These are phyloP conservation scores for Tenualosa thibaudeaui DNA, from an alignment of 2,797 vertebrate genomes.

Conservation along the genomic window DNA sequence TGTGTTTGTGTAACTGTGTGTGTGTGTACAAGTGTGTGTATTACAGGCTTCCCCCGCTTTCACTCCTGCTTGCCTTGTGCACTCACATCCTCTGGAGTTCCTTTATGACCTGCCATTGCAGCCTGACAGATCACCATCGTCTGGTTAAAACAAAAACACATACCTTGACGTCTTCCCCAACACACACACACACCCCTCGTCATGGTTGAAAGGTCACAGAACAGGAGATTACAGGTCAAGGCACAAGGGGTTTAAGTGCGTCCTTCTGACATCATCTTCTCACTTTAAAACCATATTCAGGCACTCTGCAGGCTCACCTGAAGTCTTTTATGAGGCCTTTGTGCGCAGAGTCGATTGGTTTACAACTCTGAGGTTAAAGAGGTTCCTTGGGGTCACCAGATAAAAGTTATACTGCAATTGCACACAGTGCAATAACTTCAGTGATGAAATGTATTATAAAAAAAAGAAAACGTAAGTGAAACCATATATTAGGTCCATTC, in stretches of 20 bases:
- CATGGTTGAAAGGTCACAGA: background rate
- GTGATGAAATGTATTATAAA: background rate
- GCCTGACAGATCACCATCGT: slow-evolving; percentile 2
- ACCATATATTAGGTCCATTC: background rate
- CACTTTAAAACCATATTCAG: background rate
- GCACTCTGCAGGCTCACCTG: background rate
- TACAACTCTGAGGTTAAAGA: slow-evolving; percentile 16
- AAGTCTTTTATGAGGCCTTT: background rate
- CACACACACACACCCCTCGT: background rate
- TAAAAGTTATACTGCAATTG: background rate
- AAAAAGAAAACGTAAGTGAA: background rate
- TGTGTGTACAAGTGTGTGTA: background rate
- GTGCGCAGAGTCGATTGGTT: slow-evolving; percentile 8
- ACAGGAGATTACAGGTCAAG: background rate
- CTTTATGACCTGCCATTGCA: slow-evolving; percentile 6
- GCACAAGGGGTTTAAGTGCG: background rate
- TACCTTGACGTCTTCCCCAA: background rate
- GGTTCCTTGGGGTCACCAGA: background rate
- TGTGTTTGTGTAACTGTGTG: background rate
- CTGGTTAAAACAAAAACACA: slow-evolving; percentile 1
- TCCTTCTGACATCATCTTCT: slow-evolving; percentile 10
- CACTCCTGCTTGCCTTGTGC: background rate
- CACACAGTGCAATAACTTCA: background rate
- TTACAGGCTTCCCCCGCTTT: background rate
- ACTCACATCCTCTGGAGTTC: background rate